Evolutionary conservation across 1,140 invertebrate species (phyloP).

Genomic region (Potamilus streckersoni): DNA sequence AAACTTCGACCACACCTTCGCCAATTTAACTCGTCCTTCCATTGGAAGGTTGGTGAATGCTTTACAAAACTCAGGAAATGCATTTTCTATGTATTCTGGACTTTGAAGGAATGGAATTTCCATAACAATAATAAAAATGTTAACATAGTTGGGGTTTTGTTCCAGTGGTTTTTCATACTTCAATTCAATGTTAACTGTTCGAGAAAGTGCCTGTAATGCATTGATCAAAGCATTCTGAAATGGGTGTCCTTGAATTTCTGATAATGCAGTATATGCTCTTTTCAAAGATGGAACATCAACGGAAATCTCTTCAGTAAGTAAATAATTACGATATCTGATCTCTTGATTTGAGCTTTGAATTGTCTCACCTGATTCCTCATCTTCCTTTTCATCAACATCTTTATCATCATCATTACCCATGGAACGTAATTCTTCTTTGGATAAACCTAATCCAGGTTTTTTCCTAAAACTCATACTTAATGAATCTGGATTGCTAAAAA

Average conservation of each 20-base stretch:
- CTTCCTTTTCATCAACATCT: conserved; percentile 46
- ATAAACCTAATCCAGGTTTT: conserved; percentile 60
- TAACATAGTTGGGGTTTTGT: conserved; percentile 72
- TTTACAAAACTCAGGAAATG: conserved; percentile 84
- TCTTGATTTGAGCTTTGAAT: conserved; percentile 16
- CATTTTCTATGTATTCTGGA: conserved; percentile 85
- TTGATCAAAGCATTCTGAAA: conserved; percentile 83
- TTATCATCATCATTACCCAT: conserved; percentile 86
- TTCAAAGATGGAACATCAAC: conserved; percentile 73
- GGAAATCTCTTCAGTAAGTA: conserved; percentile 45
- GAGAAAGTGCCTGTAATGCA: conserved; percentile 80
- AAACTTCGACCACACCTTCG: conserved; percentile 81
- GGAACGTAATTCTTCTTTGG: conserved; percentile 77
- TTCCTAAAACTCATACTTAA: conserved; percentile 78
- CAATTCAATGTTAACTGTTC: conserved; percentile 81
- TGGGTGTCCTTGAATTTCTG: conserved; percentile 69
- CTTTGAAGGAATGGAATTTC: conserved; percentile 86
- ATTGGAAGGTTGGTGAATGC: conserved; percentile 80
- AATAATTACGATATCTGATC: background rate
- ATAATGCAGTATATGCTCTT: conserved; percentile 75
- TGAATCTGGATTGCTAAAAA: conserved; percentile 79
- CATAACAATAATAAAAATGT: conserved; percentile 88
- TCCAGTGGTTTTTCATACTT: conserved; percentile 71
- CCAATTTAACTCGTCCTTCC: conserved; percentile 83
- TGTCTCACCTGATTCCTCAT: conserved; percentile 19